phyloP scores from a whole-genome alignment of 2,888 invertebrate genomes.

The Ferdinandea cuprea region DNA sequence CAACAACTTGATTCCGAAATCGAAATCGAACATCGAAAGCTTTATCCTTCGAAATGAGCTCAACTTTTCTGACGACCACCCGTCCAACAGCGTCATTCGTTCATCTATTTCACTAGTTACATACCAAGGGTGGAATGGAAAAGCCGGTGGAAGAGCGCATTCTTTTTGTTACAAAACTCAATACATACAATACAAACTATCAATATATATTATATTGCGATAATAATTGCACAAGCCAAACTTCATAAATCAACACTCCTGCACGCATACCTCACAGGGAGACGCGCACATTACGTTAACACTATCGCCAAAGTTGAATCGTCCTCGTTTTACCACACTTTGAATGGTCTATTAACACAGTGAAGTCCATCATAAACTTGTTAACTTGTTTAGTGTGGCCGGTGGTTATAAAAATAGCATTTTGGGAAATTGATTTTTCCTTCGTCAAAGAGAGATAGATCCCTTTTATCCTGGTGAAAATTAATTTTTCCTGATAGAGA shows the following conservation, averaged over 20 bases:
- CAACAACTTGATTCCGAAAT: conserved; percentile 15
- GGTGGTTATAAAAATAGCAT: conserved; percentile 23
- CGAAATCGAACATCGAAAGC: conserved; percentile 32
- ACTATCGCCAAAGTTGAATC: background rate
- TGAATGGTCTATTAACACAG: conserved; percentile 13
- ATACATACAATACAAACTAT: conserved; percentile 16
- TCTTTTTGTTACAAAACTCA: conserved; percentile 7
- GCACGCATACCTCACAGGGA: background rate
- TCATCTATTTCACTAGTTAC: conserved; percentile 39
- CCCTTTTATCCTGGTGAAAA: conserved; percentile 34
- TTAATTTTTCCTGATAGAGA: background rate
- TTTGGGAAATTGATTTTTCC: conserved; percentile 49
- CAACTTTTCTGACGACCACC: conserved; percentile 16
- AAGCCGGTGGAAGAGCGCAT: conserved; percentile 54
- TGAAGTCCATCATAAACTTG: conserved; percentile 9
- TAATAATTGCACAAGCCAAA: background rate
- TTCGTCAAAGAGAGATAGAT: background rate
- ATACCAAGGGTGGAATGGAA: conserved; percentile 41
- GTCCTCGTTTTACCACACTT: too few relatives aligned
- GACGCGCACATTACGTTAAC: too few relatives aligned
- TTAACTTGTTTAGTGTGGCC: conserved; percentile 10
- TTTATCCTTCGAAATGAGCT: conserved; percentile 20
- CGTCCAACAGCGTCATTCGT: conserved; percentile 34
- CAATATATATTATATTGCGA: background rate
- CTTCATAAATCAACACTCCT: conserved; percentile 1